These are phyloP conservation scores for Cepaea hortensis DNA, from an alignment of 2,888 invertebrate genomes.

Conservation along the genomic window DNA sequence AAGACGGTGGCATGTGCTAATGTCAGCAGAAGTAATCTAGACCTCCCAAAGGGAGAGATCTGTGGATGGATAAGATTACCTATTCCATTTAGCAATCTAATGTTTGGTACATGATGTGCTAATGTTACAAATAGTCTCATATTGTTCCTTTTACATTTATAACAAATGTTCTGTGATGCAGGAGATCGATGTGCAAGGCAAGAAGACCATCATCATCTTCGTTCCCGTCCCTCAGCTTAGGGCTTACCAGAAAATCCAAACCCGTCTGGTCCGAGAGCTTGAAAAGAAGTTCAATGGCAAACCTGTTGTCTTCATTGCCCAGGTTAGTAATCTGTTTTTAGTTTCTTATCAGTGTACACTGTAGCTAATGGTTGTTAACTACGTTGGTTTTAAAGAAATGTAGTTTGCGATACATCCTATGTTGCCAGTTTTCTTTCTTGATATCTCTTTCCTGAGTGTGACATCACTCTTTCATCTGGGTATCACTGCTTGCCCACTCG, in stretches of 20 bases:
- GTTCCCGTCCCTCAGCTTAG: constrained; percentile 99
- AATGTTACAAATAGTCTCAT: too few species aligned
- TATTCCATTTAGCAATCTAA: too few species aligned
- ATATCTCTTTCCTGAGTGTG: background rate
- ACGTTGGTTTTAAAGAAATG: background rate
- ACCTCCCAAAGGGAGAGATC: too few species aligned
- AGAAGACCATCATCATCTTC: constrained; percentile 98
- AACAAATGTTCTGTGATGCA: constrained; percentile 53
- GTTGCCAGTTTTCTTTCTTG: background rate
- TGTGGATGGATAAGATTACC: too few species aligned
- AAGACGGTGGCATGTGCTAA: too few species aligned
- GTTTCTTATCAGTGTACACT: too few species aligned
- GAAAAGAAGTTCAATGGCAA: constrained; percentile 99
- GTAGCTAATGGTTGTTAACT: background rate
- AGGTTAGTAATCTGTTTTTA: constrained; percentile 61
- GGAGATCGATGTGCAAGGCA: constrained; percentile 92
- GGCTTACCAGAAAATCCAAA: constrained; percentile 98
- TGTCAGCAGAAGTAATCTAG: too few species aligned
- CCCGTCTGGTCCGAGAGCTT: constrained; percentile 94
- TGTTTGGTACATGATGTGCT: too few species aligned
- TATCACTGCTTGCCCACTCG: too few species aligned
- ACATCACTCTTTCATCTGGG: too few species aligned
- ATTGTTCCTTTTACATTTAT: background rate
- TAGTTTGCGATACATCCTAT: background rate
- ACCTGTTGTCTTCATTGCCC: constrained; percentile 96